A percentile compares a stretch with the other conserved stretches of the same genome.
These are phyloP conservation scores for Thysanoteuthis rhombus DNA, from an alignment of 2,888 invertebrate species.

Conservation along the genomic window DNA sequence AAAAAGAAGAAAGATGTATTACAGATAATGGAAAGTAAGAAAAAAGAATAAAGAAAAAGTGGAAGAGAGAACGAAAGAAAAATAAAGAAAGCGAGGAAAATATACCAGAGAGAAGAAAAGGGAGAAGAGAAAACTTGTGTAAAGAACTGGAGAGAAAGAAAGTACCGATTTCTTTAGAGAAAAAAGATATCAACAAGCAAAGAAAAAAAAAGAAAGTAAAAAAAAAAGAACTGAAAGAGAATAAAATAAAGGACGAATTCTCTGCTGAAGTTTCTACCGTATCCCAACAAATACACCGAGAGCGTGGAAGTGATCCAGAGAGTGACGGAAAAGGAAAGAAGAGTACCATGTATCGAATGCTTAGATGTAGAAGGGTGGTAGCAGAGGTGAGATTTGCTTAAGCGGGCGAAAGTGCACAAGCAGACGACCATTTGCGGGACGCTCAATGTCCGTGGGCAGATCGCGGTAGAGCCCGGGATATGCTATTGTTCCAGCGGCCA, in stretches of 20 bases:
- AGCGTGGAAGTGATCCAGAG: background rate
- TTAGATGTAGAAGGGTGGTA: background rate
- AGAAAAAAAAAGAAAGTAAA: too few relatives aligned
- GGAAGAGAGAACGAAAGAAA: too few relatives aligned
- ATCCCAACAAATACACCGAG: background rate
- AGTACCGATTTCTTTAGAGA: too few relatives aligned
- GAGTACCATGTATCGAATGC: background rate
- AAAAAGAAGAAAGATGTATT: too few relatives aligned
- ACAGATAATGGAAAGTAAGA: background rate
- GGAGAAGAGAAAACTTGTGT: background rate
- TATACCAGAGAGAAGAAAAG: background rate
- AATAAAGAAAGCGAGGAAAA: background rate
- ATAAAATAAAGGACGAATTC: too few relatives aligned
- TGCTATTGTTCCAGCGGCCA: background rate
- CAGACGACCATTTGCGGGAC: background rate
- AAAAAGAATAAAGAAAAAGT: background rate
- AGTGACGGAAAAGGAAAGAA: background rate
- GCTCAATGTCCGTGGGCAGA: background rate
- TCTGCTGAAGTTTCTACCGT: background rate
- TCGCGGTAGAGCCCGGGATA: background rate
- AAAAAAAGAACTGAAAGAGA: too few relatives aligned
- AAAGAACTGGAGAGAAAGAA: too few relatives aligned
- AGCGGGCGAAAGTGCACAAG: background rate
- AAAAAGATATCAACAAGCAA: too few relatives aligned
- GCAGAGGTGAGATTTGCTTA: background rate